Evolutionary conservation across 1,140 invertebrate genomes (phyloP).

Genomic region (Galleria mellonella): DNA sequence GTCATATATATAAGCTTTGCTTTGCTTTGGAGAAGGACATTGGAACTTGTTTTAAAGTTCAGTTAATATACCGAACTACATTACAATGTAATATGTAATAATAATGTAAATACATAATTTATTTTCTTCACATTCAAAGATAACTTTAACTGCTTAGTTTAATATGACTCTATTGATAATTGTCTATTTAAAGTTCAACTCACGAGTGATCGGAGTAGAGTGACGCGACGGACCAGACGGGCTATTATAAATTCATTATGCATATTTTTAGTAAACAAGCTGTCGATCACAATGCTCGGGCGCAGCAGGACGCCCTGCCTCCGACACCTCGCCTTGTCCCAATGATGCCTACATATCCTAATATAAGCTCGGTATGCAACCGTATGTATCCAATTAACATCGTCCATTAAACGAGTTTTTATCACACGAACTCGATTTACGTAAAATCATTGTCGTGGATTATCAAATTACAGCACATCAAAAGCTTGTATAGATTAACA

Average conservation of each 20-base stretch:
- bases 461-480: slow-evolving; percentile 57
- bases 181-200: too few species aligned
- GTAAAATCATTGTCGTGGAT: slow-evolving; percentile 41
- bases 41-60: too few species aligned
- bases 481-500: slow-evolving; percentile 52
- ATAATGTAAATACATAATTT: too few species aligned
- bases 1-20: too few species aligned
- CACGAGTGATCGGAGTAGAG: slow-evolving; percentile 7
- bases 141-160: too few species aligned
- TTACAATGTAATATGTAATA: too few species aligned
- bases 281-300: slow-evolving; percentile 67
- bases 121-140: too few species aligned
- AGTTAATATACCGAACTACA: too few species aligned
- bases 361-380: slow-evolving; percentile 29
- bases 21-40: too few species aligned
- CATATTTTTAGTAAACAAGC: slow-evolving; percentile 74
- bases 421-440: slow-evolving; percentile 23
- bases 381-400: slow-evolving; percentile 22
- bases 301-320: slow-evolving; percentile 56
- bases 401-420: slow-evolving; percentile 37
- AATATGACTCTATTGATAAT: too few species aligned
- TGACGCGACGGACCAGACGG: slow-evolving; percentile 37
- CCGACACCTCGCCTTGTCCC: slow-evolving; percentile 44
- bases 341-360: slow-evolving; percentile 31
- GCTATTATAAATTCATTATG: slow-evolving; percentile 74